Percentiles rank a stretch among this genome's conserved stretches.
phyloP scores from a whole-genome alignment of 64 coral and sea anemone genomes.

The Montipora efflorescens region DNA sequence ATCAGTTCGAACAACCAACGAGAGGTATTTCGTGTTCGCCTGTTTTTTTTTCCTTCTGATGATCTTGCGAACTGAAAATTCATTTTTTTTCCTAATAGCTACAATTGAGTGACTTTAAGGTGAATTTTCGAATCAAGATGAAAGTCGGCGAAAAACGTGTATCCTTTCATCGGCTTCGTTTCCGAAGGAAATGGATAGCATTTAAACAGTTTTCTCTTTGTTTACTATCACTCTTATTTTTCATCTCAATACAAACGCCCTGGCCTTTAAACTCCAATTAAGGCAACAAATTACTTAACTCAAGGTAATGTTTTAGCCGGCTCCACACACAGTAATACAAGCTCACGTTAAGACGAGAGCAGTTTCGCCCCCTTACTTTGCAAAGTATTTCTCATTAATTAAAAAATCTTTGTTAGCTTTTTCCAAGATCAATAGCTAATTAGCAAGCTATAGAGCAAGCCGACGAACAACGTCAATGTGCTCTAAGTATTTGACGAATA shows the following conservation, averaged over 20 bases:
- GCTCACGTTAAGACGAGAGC: conserved; percentile 33
- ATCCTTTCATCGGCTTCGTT: neutral
- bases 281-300: neutral
- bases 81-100: too few species aligned
- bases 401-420: conserved; percentile 99
- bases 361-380: conserved; percentile 52
- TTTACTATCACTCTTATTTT: conserved; percentile 25
- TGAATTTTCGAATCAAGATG: neutral
- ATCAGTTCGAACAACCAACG: neutral
- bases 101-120: too few species aligned
- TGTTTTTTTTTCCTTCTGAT: too few species aligned
- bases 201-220: conserved; percentile 14
- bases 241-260: neutral
- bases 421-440: conserved; percentile 93
- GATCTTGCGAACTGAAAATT: too few species aligned
- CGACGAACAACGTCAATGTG: conserved; percentile 55
- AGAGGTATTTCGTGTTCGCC: too few species aligned
- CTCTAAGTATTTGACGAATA: conserved; percentile 71
- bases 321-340: conserved; percentile 17
- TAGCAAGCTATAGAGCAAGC: conserved; percentile 88
- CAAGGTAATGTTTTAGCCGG: conserved; percentile 31
- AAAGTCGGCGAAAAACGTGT: neutral
- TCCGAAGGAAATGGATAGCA: conserved; percentile 23
- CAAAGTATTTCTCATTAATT: conserved; percentile 96
- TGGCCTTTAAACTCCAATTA: conserved; percentile 36